Percentiles rank a stretch among this genome's conserved stretches.
These are phyloP conservation scores for Kryptolebias ocellatus DNA, from an alignment of 2,797 vertebrate species.

Conservation along the genomic window DNA sequence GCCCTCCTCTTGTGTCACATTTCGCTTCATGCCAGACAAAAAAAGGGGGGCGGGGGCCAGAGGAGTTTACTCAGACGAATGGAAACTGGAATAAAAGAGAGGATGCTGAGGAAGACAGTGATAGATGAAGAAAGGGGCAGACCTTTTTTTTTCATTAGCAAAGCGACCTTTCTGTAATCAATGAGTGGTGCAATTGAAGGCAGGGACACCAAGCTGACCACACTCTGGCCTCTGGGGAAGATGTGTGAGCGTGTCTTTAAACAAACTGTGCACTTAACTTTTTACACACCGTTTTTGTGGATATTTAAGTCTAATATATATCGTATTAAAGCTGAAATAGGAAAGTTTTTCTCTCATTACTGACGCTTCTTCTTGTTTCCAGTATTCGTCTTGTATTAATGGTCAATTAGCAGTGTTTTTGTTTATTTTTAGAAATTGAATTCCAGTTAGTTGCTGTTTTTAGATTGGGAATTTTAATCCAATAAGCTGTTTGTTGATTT, in stretches of 20 bases:
- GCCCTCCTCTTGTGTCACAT: conserved; percentile 56
- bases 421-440: too few relatives aligned
- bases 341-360: too few relatives aligned
- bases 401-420: too few relatives aligned
- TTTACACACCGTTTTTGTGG: too few relatives aligned
- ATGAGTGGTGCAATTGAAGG: conserved; percentile 50
- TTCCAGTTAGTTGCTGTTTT: too few relatives aligned
- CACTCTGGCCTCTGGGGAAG: conserved; percentile 16
- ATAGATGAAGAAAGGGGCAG: conserved; percentile 62
- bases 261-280: background rate
- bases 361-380: background rate
- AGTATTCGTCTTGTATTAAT: too few relatives aligned
- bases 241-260: background rate
- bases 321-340: background rate
- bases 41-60: conserved; percentile 12
- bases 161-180: conserved; percentile 59
- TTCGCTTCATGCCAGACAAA: conserved; percentile 49
- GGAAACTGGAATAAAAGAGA: conserved; percentile 30
- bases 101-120: conserved; percentile 53
- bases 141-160: conserved; percentile 67
- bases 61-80: conserved; percentile 15
- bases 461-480: too few relatives aligned
- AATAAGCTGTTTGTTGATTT: too few relatives aligned
- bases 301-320: background rate
- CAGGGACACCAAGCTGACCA: conserved; percentile 31